Conservation (phyloP, 2,797 vertebrate genomes). For the Oryzias dopingdopingensis region DNA sequence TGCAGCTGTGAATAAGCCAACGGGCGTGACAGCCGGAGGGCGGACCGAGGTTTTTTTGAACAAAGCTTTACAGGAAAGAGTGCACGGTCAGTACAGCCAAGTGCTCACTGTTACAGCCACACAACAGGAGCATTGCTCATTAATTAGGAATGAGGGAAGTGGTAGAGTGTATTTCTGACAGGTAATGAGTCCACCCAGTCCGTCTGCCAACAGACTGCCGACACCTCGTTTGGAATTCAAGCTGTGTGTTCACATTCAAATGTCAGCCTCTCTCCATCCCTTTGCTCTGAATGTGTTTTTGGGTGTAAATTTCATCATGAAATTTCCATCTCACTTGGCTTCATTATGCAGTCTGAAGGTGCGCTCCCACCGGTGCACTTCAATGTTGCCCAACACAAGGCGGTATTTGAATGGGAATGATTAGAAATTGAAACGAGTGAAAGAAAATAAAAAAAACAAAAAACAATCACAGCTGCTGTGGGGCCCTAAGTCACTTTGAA, state of each 20-base stretch:
- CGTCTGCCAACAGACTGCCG: constrained; percentile 45
- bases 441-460: constrained; percentile 8
- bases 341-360: constrained; percentile 57
- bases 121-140: constrained; percentile 62
- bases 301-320: constrained; percentile 64
- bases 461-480: constrained; percentile 6
- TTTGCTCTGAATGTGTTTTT: constrained; percentile 57
- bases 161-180: constrained; percentile 43
- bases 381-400: constrained; percentile 33
- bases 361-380: constrained; percentile 37
- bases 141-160: constrained; percentile 60
- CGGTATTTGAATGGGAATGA: constrained; percentile 30
- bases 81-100: constrained; percentile 24
- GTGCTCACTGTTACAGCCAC: constrained; percentile 23
- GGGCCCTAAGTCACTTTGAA: not conserved
- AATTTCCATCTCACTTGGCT: constrained; percentile 56
- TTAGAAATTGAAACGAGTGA: constrained; percentile 28
- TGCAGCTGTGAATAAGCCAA: constrained; percentile 49
- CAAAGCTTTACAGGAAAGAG: constrained; percentile 44
- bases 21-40: constrained; percentile 60
- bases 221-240: constrained; percentile 63
- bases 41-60: constrained; percentile 30
- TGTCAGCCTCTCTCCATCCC: constrained; percentile 55
- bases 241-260: constrained; percentile 59
- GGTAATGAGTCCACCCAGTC: constrained; percentile 44